Evolutionary conservation across 2,797 vertebrate genomes (phyloP), one percentile per base, ranked within the genome.

Genomic region (Gallinago solitaria): DNA sequence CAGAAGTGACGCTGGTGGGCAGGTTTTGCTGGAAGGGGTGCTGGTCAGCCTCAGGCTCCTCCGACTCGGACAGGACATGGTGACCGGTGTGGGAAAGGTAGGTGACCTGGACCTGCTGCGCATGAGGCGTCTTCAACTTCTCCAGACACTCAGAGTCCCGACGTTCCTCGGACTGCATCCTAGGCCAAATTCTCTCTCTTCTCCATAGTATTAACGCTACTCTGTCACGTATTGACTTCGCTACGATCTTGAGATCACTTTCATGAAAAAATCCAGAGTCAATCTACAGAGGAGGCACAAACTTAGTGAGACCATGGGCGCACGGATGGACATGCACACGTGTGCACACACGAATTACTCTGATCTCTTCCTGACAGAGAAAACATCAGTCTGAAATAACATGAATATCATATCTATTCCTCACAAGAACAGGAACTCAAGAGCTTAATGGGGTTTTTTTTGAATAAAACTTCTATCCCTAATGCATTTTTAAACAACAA

Each of bases 261-360:
- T 99, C 99, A 1, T 99, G 99, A 97, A 99, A 99, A 97, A 99
- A 99, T 74, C 99, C 99, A 47, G 99, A 99, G 88, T 99, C 99
- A 77, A 99, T 98, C 99, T 99, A 96, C 68, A 94, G 94, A 67
- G 97, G 76, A 96, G 59, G 94, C 70, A 96, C 35, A 81, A 32
- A 24, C 68, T 87, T 11, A 94, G 83, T 69, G 10, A 69, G 60
- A 65, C 9, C 16, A 63, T 0, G 2, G 3, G 35, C 2, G 3
- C 2, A 2, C 0, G 1, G 32, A 25, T 9, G 23, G 7, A 27
- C 8, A 8, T 0, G 5, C 41, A 47, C 30, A 21, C 0, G 0
- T 18, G n/a, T 12, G 18, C 16, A 30, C 16, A 19, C 12, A 0
- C 0, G 0, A 1, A 1, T 17, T 27, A 65, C 73, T 41, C 8